Evolutionary conservation across 2,888 invertebrate species (phyloP), one percentile per base, ranked within the genome.

Genomic region (Lasioglossum calceatum): DNA sequence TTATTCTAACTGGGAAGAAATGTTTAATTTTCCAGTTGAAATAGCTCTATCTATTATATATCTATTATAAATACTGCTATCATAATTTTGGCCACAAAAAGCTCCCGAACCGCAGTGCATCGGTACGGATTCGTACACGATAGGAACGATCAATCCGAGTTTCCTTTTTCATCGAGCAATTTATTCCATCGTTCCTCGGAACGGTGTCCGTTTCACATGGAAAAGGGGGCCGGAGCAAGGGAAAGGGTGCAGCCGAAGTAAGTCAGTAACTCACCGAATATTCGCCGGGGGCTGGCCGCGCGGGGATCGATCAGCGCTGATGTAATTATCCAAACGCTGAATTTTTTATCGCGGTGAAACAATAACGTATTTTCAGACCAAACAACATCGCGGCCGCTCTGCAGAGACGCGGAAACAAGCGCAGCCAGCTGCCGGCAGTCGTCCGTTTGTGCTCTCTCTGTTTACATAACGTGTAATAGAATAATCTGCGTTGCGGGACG

Each of bases 311-410:
- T 91, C 91, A 87, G 86, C 85, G 95, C 95, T 95, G 95, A 95
- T 96, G 96, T 96, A 96, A 96, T 96, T 96, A 96, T 96, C 96
- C 96, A 95, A 89, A 95, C 96, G 96, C 95, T 96, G 96, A 96
- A 96, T 96, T 96, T 96, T 96, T 96, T 96, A 96, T 96, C 96
- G 95, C 95, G 95, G 95, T 96, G 96, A 96, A 96, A 96, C 96
- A 96, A 96, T 96, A 96, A 95, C 95, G 96, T 96, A 96, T 96
- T 97, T 96, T 96, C 96, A 96, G 96, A 96, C 96, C 96, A 96
- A 96, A 97, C 96, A 96, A 96, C 91, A 92, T 91, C 92, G 88
- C 7, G 87, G 89, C 70, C 19, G 87, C 61, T 14, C 27, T 16
- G 87, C 82, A 94, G 94, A 95, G 95, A 96, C 96, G 95, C 71